Evolutionary conservation across 2,797 vertebrate genomes (phyloP), one percentile per base, ranked within the genome.

Genomic region (Brachymystax lenok): DNA sequence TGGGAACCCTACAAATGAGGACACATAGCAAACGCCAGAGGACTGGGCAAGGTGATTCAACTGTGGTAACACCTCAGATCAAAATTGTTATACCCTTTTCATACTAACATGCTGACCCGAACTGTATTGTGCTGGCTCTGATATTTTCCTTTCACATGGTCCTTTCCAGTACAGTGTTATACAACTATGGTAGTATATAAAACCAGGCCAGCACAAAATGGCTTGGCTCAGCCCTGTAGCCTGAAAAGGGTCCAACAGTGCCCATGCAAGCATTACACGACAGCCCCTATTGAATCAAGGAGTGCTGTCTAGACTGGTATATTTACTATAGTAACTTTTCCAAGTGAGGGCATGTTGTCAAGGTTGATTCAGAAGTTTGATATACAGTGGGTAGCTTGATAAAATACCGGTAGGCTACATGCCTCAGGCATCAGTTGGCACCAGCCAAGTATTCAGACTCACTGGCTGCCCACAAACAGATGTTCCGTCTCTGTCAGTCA

Each of bases 211-310:
- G 40, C 2, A 56, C 52, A 56, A 56, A n/a, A n/a, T 59, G 4
- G 19, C 19, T 59, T 59, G 56, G 56, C 7, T 59, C 56, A n/a
- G 56, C n/a, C 56, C n/a, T 21, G n/a, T 59, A 21, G 56, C n/a
- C 5, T 59, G n/a, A 21, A 19, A 56, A 17, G 6, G 7, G 56
- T 6, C 21, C 3, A n/a, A 2, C n/a, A 6, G 56, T 82, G 56
- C 76, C 73, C 71, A 21, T 24, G 24, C 33, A 5, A 73, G 79
- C 74, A 79, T 74, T 50, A 78, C 83, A 77, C 67, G 74, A 75
- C 86, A 88, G 87, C 83, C 87, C 82, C 59, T 52, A 84, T 86
- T 86, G 75, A 85, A 80, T 85, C 87, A 87, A 86, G 84, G 76
- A 87, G 81, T 82, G 76, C 74, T 16, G 71, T 46, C 50, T 27